Evolutionary conservation across 2,888 invertebrate genomes (phyloP), one percentile per base, ranked within the genome.

Genomic region (Sinelater perroti): DNA sequence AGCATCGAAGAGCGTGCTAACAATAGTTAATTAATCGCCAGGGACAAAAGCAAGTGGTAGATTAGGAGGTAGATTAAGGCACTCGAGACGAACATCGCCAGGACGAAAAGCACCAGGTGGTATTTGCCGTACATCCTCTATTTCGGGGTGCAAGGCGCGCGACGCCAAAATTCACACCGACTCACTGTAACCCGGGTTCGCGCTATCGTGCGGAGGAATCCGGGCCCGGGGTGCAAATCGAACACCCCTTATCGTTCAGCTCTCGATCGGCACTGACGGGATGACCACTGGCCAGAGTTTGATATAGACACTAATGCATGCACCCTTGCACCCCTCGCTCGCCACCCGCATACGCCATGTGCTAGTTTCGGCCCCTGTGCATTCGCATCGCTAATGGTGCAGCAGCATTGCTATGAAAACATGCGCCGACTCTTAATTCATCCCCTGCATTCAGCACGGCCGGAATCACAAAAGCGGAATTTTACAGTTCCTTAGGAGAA

Each of bases 301-400:
- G 73, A 75, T 76, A 75, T 72, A 74, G 71, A 71, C 70, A 70
- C 67, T 76, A 75, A 77, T 76, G 72, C 75, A 76, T 77, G 73
- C 77, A 77, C 77, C 76, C 76, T 73, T 70, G 71, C 67, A 65
- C 66, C 59, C 60, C 59, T 53, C 56, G 59, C 42, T 56, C 55
- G 38, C 61, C 66, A 66, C 69, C 70, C 70, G 67, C 71, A 70
- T 70, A 70, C 67, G 66, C 66, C 68, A 66, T 67, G 65, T 68
- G 67, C 61, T 60, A 52, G 54, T 65, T 61, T 54, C 56, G 53
- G 60, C 67, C 28, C 62, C 60, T 53, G 58, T 55, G 57, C 62
- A 58, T 58, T 59, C 56, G 53, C 54, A 58, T 58, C 44, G 40
- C 52, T 45, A 47, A 53, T 58, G 53, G 21, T 36, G 44, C 21